Base-by-base conservation (phyloP, 2,888 invertebrate genomes). In the Orgyia antiqua region DNA sequence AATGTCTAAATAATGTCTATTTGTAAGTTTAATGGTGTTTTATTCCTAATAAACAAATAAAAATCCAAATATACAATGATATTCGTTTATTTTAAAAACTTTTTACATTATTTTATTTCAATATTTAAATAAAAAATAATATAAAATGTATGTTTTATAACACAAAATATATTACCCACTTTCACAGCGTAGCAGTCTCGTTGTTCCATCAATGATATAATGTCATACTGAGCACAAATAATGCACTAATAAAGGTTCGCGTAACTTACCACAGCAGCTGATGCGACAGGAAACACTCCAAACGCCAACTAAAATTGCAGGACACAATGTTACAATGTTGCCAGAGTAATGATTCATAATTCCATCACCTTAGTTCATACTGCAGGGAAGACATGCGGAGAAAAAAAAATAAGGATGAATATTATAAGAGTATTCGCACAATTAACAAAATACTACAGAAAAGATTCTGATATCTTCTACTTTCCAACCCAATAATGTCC, bases 1-100 rank as follows among this genome's bases (percentile, higher is more conserved):
- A 77, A 78, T 75, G 69, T 83, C 77, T 71, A 58, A 84, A 80
- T 83, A 6, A 66, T 70, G 67, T 82, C 75, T 77, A 72, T 80
- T 76, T 78, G 56, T 80, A 82, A 71, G 51, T 61, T 58, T 43
- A 39, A 38, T 25, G 35, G 51, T 21, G 55, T 64, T 67, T 78
- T 30, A 63, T 54, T 67, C 60, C 46, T 33, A 31, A 24, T 8
- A 17, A 15, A 18, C 17, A 11, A 58, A 75, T 68, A 68, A 35
- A 79, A 79, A 78, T 33, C 40, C 26, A n/a, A 29, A 37, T 51
- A 42, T 63, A 76, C 76, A 56, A 47, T 42, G 32, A 40, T 42
- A 33, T 31, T 42, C 28, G 44, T 52, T 56, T 50, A 56, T 54
- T 54, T 29, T n/a, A 20, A 32, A 48, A 46, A 43, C 36, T 58